phyloP scores from a whole-genome alignment of 2,113 vertebrate species.

The Bagarius yarrelli region DNA sequence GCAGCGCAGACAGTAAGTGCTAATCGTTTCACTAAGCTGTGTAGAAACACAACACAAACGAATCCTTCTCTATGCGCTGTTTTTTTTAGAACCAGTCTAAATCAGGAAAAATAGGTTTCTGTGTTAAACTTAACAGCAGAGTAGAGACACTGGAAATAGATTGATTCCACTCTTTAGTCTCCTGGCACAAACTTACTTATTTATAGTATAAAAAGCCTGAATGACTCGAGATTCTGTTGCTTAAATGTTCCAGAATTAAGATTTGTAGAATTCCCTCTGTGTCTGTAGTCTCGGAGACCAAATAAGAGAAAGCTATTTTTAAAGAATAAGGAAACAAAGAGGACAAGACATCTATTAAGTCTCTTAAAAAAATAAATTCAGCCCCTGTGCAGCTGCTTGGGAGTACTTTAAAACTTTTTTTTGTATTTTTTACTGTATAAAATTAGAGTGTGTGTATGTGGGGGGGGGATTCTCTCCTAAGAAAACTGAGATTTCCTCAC shows the following conservation, averaged over 20 bases:
- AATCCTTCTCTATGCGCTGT: not conserved
- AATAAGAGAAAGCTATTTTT: slow-evolving; percentile 8
- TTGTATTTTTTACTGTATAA: too few relatives aligned
- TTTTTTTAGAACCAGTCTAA: not conserved
- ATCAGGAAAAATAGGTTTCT: not conserved
- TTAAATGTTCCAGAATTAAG: slow-evolving; percentile 44
- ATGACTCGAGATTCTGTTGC: slow-evolving; percentile 22
- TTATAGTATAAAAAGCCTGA: slow-evolving; percentile 42
- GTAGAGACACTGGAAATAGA: not conserved
- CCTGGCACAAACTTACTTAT: slow-evolving; percentile 59
- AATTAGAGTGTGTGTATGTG: too few relatives aligned
- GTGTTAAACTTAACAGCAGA: not conserved
- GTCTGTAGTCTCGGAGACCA: slow-evolving; percentile 13
- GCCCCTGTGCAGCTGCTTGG: not conserved
- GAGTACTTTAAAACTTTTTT: too few relatives aligned
- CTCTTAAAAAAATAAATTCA: not conserved
- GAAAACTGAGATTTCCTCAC: too few relatives aligned
- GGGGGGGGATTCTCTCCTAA: too few relatives aligned
- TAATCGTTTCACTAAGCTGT: not conserved
- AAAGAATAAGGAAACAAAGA: slow-evolving; percentile 33
- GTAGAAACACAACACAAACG: not conserved
- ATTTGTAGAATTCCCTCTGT: slow-evolving; percentile 42
- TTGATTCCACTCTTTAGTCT: slow-evolving; percentile 3
- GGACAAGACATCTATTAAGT: not conserved
- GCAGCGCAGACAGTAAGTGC: slow-evolving; percentile 90